Base-by-base conservation (phyloP, 2,797 vertebrate genomes). In the Alcedo atthis region DNA sequence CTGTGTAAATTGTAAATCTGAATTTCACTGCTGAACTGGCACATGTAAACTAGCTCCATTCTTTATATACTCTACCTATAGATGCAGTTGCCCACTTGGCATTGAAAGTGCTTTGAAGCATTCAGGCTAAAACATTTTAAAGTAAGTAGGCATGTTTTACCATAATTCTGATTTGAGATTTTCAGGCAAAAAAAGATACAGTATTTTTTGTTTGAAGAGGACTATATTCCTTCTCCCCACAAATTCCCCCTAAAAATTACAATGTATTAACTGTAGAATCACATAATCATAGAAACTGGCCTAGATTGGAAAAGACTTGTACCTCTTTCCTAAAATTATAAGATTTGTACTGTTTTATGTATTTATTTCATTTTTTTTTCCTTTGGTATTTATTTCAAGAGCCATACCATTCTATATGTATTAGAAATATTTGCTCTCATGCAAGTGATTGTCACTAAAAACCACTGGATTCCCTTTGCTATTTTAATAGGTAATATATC, bases 101-200 rank as follows among this genome's bases (percentile, higher is more conserved):
- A 68, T n/a, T 48, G 43, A 57, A 63, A 71, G 10, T 46, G 25
- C 19, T 91, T 61, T 75, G 42, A 90, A n/a, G 24, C 22, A 26
- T 17, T 46, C 13, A 58, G 33, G 15, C 19, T 59, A 74, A 51
- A 9, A 46, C 18, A 75, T 2, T 18, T 51, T 48, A 28, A 35
- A 91, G 48, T 6, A 53, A n/a, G 49, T 13, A 53, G 9, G 10
- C 17, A 54, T 0, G 10, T 43, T 83, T 78, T 40, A 68, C 35
- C 2, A 20, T 22, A 9, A 58, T 57, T 57, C 73, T 81, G 5
- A 22, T 71, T 55, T 76, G 22, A 46, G 9, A 68, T 8, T 54
- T 7, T 18, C 58, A 66, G 21, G 7, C 9, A 81, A 83, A 83
- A 70, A 57, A 21, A 0, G 0, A 20, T 17, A 21, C 2, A 3